Conservation (phyloP, 2,113 vertebrate genomes). For the Pachyramphus minor region DNA sequence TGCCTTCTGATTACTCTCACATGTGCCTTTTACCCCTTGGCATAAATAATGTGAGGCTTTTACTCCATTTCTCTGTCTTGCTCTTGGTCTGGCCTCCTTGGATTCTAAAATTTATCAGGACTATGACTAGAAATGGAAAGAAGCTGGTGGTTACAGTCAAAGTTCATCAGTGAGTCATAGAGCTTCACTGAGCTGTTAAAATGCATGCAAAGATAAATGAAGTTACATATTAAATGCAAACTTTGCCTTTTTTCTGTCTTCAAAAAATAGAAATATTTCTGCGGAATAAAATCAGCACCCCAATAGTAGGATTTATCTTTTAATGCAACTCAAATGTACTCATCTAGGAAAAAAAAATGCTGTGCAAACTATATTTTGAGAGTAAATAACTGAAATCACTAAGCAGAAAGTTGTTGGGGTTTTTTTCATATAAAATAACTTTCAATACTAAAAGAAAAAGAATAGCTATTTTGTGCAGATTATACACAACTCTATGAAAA, state of each 20-base stretch:
- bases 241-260: not conserved
- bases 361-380: not conserved
- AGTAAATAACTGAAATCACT: not conserved
- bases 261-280: not conserved
- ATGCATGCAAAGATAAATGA: not conserved
- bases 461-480: not conserved
- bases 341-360: not conserved
- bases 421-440: not conserved
- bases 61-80: not conserved
- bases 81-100: not conserved
- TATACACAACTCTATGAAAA: not conserved
- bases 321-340: not conserved
- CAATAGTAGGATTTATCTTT: not conserved
- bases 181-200: not conserved
- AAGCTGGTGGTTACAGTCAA: not conserved
- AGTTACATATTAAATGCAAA: not conserved
- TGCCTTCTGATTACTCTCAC: not conserved
- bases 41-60: not conserved
- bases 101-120: not conserved
- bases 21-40: not conserved
- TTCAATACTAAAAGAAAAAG: not conserved
- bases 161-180: not conserved
- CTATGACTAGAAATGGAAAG: not conserved
- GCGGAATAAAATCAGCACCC: not conserved
- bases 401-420: accelerated